A percentile compares a stretch with the other conserved stretches of the same genome.
Conservation (phyloP, 2,797 vertebrate genomes). For the Crocodylus rhombifer region DNA sequence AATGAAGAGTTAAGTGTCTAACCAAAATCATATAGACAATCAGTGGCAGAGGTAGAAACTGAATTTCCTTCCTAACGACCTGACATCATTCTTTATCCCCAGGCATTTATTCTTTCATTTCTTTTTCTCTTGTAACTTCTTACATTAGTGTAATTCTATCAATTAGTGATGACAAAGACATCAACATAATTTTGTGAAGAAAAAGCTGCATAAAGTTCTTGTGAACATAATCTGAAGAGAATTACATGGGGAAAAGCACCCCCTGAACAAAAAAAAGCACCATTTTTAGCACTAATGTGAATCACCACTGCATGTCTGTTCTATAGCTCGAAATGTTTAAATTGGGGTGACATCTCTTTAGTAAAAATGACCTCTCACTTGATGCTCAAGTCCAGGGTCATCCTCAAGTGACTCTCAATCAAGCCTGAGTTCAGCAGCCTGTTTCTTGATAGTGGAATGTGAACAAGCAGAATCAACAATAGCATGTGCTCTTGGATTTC, state of each 20-base stretch:
- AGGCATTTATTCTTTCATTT: neutral
- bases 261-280: constrained; percentile 24
- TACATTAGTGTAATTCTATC: neutral
- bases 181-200: neutral
- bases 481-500: constrained; percentile 1
- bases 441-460: constrained; percentile 25
- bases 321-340: constrained; percentile 34
- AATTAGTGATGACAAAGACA: neutral
- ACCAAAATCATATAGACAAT: neutral
- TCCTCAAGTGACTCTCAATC: constrained; percentile 39
- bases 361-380: constrained; percentile 50
- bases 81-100: neutral
- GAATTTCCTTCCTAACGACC: neutral
- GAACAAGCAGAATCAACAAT: constrained; percentile 28
- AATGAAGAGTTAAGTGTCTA: neutral
- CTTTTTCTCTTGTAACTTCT: neutral
- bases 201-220: neutral
- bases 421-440: constrained; percentile 38
- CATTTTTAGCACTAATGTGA: neutral
- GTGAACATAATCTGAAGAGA: neutral
- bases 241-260: neutral
- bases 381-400: constrained; percentile 44
- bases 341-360: constrained; percentile 29
- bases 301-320: constrained; percentile 12
- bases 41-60: neutral